Evolutionary conservation across 2,888 invertebrate species (phyloP).

Genomic region (Cephus nigrinus): DNA sequence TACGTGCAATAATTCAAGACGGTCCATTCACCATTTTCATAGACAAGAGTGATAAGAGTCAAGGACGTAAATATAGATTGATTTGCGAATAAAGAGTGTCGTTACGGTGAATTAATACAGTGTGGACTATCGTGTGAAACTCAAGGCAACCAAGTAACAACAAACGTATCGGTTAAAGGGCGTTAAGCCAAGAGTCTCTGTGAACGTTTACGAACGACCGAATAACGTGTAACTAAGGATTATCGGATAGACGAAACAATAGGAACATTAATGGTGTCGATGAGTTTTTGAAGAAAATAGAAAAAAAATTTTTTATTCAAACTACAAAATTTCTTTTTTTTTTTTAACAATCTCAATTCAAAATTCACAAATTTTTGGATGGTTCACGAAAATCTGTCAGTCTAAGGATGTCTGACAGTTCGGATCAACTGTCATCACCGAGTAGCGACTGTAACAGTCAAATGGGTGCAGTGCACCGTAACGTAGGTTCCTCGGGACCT

Average conservation of each 20-base stretch:
- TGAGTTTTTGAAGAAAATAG: background rate
- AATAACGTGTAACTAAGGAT: background rate
- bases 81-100: background rate
- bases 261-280: background rate
- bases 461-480: conserved; percentile 54
- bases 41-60: background rate
- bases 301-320: background rate
- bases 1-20: background rate
- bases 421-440: conserved; percentile 60
- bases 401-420: conserved; percentile 56
- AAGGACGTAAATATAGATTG: background rate
- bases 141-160: background rate
- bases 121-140: background rate
- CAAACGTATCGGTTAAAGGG: background rate
- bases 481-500: conserved; percentile 32
- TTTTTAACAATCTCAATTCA: background rate
- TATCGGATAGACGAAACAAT: background rate
- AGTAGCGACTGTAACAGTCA: conserved; percentile 59
- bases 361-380: background rate
- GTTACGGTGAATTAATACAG: background rate
- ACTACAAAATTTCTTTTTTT: background rate
- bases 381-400: background rate
- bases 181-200: background rate
- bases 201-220: background rate
- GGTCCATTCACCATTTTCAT: background rate